Evolutionary conservation across 1,140 invertebrate genomes (phyloP), one percentile per base, ranked within the genome.

Genomic region (Microplitis mediator): DNA sequence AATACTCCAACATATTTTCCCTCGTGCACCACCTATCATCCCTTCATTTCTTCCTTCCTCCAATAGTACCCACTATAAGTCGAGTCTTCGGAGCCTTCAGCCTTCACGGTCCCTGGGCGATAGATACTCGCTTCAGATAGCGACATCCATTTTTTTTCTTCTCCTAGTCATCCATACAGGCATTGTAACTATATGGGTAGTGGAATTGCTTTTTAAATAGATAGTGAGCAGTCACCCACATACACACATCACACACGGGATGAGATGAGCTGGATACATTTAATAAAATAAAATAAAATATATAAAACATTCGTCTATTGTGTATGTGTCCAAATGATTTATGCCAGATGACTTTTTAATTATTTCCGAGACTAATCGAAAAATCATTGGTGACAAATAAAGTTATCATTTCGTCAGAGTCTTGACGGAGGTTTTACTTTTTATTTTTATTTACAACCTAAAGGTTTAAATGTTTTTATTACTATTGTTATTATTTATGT

Each of bases 401-500:
- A 56, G 52, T 16, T 56, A 23, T 56, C 23, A 23, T 23, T 23
- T 23, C 23, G 23, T 23, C 23, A 23, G 23, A 23, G 23, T 2
- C 52, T 56, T 56, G n/a, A 5, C 23, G 52, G 52, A 23, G 23
- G 23, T 23, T 23, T 23, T 45, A 45, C 6, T 11, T 45, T 45
- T 45, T 45, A 45, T 45, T 45, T 45, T 11, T 45, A 45, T 45
- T 45, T 45, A 45, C 39, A 45, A 45, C 14, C 52, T n/a, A 13
- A 23, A 56, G n/a, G 39, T 45, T 14, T 5, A 56, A 56, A 4
- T 56, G 52, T 16, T 0, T 71, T 78, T 74, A 76, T 72, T 76
- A 78, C 11, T 45, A 78, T 74, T 69, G 45, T 72, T 6, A 39
- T 62, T 71, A 78, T 76, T 75, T 78, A 45, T 45, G 5, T 8